Evolutionary conservation across 2,888 invertebrate species (phyloP), one percentile per base, ranked within the genome.

Genomic region (Frankliniella fusca): DNA sequence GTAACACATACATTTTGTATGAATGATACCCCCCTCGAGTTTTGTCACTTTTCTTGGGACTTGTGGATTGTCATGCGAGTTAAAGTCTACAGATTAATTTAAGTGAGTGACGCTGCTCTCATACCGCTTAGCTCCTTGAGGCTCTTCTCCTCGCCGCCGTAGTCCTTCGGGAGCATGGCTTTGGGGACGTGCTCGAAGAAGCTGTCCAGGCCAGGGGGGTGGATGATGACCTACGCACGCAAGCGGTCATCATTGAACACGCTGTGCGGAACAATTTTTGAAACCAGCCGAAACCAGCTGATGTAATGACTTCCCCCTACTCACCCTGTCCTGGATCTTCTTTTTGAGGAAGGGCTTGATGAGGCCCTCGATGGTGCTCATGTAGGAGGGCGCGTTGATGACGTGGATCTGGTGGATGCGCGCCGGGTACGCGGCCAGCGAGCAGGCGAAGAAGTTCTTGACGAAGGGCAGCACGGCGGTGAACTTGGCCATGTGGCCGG

Each of bases 91-190:
- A n/a, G n/a, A n/a, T n/a, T n/a, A n/a, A n/a, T n/a, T n/a, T n/a
- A n/a, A n/a, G n/a, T n/a, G n/a, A n/a, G n/a, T n/a, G n/a, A n/a
- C n/a, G n/a, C n/a, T n/a, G n/a, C n/a, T n/a, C n/a, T n/a, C 80
- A 84, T 85, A 87, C 87, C 85, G 81, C 84, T 85, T 3, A 87
- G 84, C 18, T 86, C 85, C 50, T 84, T 82, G 7, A 86, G 82
- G 12, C 85, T 84, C 20, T 86, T 86, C 61, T 85, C 86, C 28
- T 87, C 86, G 5, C 90, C 90, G 20, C 89, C 89, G 28, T 89
- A 86, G 83, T 89, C 89, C n/a, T 87, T 87, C 7, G 90, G 89
- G 81, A 89, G 84, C 28, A 88, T 86, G 80, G 88, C 87, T 81
- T 88, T 87, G 27, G 87, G 86, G 5, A 89, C 85, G 81, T 87